Percentiles rank a stretch among this genome's conserved stretches.
Evolutionary conservation across 2,113 vertebrate genomes (phyloP).

Genomic region (Xenopus borealis): DNA sequence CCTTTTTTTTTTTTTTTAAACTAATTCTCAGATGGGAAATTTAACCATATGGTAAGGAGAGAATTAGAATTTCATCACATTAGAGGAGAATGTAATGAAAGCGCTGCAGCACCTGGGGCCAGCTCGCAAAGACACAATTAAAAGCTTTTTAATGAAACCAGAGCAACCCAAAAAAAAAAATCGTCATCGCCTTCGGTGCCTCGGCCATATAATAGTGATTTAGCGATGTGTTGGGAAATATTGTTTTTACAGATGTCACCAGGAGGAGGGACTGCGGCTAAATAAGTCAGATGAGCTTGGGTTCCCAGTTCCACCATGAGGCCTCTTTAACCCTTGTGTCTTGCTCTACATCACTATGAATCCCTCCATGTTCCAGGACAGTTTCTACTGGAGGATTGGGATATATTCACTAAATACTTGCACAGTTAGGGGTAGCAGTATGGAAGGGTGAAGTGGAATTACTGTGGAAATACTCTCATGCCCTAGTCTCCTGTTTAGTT

Average conservation of each 20-base stretch:
- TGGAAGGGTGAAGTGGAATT: no score
- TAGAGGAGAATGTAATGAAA: conserved; percentile 89
- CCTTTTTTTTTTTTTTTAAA: conserved; percentile 83
- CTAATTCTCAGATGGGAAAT: conserved; percentile 86
- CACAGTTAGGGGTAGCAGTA: no score
- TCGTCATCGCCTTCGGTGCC: conserved; percentile 66
- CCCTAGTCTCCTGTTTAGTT: no score
- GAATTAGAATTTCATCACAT: conserved; percentile 91
- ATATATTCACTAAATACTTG: no score
- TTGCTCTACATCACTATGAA: neutral
- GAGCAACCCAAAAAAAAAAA: conserved; percentile 70
- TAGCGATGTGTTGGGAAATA: conserved; percentile 63
- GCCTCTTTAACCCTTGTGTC: neutral
- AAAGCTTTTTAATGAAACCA: conserved; percentile 84
- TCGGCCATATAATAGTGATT: conserved; percentile 68
- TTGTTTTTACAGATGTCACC: conserved; percentile 66
- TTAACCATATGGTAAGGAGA: conserved; percentile 89
- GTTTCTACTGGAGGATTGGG: no score
- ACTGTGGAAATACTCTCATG: no score
- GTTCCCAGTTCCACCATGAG: neutral
- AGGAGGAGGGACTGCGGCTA: conserved; percentile 58
- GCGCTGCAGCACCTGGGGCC: conserved; percentile 84
- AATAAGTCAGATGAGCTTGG: conserved; percentile 44
- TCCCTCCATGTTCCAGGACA: neutral
- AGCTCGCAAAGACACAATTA: conserved; percentile 83